Conservation (phyloP, 2,113 vertebrate genomes). For the Bothrops jararaca region DNA sequence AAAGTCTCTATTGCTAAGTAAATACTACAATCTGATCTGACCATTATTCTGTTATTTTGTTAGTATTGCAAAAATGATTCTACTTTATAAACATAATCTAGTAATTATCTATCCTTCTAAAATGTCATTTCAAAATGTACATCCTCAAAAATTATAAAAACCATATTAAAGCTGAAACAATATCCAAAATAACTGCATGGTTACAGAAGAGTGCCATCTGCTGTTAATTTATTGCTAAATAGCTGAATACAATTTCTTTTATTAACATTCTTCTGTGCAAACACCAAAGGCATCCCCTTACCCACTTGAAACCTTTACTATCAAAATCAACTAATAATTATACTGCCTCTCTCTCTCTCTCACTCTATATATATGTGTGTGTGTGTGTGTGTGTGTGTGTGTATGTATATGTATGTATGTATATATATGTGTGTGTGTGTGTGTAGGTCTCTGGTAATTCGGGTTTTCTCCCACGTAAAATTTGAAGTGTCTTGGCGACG, state of each 20-base stretch:
- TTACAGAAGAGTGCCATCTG: conserved; percentile 72
- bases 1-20: neutral
- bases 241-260: neutral
- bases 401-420: too few species aligned
- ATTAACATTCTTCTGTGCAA: neutral
- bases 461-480: too few species aligned
- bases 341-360: neutral
- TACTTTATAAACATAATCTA: neutral
- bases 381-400: too few species aligned
- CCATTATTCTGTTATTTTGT: neutral
- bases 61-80: neutral
- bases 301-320: neutral
- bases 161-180: neutral
- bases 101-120: conserved; percentile 6
- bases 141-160: conserved; percentile 26
- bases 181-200: conserved; percentile 16
- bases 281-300: conserved; percentile 4
- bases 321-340: conserved; percentile 42
- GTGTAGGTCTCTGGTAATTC: too few species aligned
- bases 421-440: too few species aligned
- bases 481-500: too few species aligned
- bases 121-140: neutral
- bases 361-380: too few species aligned
- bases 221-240: conserved; percentile 51
- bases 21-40: neutral